These are phyloP conservation scores for Jaculus jaculus DNA, from an alignment of 2,113 vertebrate genomes.

Conservation along the genomic window DNA sequence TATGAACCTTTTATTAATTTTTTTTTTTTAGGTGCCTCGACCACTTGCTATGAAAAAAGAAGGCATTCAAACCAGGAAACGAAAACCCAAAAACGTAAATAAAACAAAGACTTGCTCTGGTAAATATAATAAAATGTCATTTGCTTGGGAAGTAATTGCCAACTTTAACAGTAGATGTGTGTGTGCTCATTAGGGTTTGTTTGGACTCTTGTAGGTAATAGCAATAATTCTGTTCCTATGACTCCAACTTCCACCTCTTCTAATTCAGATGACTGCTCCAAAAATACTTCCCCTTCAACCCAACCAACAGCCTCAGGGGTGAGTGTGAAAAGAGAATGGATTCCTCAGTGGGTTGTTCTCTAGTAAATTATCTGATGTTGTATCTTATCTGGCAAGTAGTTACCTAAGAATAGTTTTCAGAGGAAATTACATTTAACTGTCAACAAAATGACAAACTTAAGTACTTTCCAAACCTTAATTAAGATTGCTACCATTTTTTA, in stretches of 20 bases:
- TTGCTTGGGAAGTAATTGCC: conserved; percentile 13
- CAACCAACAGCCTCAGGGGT: conserved; percentile 92
- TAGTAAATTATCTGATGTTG: conserved; percentile 82
- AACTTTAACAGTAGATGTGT: neutral
- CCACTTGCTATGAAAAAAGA: conserved; percentile 99
- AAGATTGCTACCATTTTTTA: conserved; percentile 75
- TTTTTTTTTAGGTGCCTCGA: conserved; percentile 91
- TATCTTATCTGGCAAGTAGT: conserved; percentile 87
- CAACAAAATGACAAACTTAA: conserved; percentile 82
- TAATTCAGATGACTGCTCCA: conserved; percentile 96
- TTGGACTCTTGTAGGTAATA: conserved; percentile 88
- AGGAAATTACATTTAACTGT: conserved; percentile 82
- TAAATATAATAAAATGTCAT: conserved; percentile 82
- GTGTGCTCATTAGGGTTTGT: conserved; percentile 54
- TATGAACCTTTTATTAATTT: conserved; percentile 70
- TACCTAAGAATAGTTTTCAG: conserved; percentile 83
- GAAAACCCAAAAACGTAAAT: conserved; percentile 99
- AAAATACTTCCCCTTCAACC: conserved; percentile 92
- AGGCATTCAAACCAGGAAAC: conserved; percentile 98
- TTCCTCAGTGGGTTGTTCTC: conserved; percentile 65
- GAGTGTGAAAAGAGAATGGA: conserved; percentile 73
- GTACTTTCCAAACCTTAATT: conserved; percentile 85
- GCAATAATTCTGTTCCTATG: conserved; percentile 93
- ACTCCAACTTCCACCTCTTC: conserved; percentile 98
- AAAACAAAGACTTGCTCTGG: conserved; percentile 96